These are phyloP conservation scores for Pemphigus obesinymphae DNA, from an alignment of 1,140 invertebrate genomes.

Conservation along the genomic window DNA sequence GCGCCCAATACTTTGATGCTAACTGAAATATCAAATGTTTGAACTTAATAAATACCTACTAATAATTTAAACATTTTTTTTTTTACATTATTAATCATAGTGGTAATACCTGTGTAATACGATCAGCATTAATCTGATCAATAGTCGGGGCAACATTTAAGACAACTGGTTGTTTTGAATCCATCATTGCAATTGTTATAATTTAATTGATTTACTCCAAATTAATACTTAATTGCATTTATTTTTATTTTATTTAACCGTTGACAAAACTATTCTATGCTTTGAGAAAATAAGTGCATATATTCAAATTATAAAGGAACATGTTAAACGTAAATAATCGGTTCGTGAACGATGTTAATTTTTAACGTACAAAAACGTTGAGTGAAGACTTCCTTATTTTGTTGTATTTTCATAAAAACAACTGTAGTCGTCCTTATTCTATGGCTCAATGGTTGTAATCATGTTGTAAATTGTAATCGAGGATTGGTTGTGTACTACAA, in stretches of 20 bases:
- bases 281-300: no score
- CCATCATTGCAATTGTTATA: neutral
- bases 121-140: conserved; percentile 76
- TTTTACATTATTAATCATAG: neutral
- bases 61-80: neutral
- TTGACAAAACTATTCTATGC: no score
- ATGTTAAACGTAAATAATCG: neutral
- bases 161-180: neutral
- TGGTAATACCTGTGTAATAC: conserved; percentile 65
- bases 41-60: neutral
- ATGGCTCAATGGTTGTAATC: neutral
- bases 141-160: conserved; percentile 60
- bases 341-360: neutral
- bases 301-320: neutral
- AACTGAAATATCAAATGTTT: conserved; percentile 57
- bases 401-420: no score
- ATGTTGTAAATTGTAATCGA: no score
- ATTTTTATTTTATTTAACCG: neutral
- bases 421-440: no score
- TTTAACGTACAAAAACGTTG: neutral
- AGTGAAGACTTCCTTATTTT: neutral
- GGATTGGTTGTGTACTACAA: no score
- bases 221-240: neutral
- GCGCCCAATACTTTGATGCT: conserved; percentile 84
- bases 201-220: neutral